Evolutionary conservation across 2,113 vertebrate genomes (phyloP).

Genomic region (Notothenia rossii): DNA sequence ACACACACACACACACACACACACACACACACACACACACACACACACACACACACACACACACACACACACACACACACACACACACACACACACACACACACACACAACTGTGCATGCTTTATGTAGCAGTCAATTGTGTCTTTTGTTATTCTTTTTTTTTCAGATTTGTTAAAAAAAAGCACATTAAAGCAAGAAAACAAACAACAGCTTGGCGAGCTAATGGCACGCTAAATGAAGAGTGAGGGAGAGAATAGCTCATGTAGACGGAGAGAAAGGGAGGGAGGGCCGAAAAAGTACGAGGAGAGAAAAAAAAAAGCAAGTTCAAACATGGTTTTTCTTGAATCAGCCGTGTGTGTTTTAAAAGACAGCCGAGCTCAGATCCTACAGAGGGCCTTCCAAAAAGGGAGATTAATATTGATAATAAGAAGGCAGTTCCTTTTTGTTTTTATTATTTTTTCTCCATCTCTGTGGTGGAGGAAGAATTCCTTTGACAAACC

Average conservation of each 20-base stretch:
- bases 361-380: slow-evolving; percentile 53
- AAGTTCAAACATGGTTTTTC: slow-evolving; percentile 77
- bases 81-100: background rate
- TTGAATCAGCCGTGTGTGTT: slow-evolving; percentile 58
- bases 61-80: background rate
- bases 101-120: slow-evolving; percentile 4
- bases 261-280: slow-evolving; percentile 36
- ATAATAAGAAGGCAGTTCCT: slow-evolving; percentile 71
- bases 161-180: slow-evolving; percentile 54
- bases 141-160: slow-evolving; percentile 28
- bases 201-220: slow-evolving; percentile 81
- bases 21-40: too few relatives aligned
- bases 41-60: background rate
- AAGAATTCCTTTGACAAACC: slow-evolving; percentile 77
- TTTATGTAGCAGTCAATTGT: slow-evolving; percentile 47
- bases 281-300: slow-evolving; percentile 29
- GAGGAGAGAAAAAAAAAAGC: slow-evolving; percentile 57
- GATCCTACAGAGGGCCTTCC: slow-evolving; percentile 72
- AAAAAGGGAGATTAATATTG: slow-evolving; percentile 78
- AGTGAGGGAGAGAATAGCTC: slow-evolving; percentile 47
- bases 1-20: too few relatives aligned
- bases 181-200: slow-evolving; percentile 74
- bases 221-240: slow-evolving; percentile 76
- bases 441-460: slow-evolving; percentile 56
- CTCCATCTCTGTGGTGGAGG: slow-evolving; percentile 57